phyloP scores from a whole-genome alignment of 2,888 invertebrate genomes.

The Lacanobia oleracea region DNA sequence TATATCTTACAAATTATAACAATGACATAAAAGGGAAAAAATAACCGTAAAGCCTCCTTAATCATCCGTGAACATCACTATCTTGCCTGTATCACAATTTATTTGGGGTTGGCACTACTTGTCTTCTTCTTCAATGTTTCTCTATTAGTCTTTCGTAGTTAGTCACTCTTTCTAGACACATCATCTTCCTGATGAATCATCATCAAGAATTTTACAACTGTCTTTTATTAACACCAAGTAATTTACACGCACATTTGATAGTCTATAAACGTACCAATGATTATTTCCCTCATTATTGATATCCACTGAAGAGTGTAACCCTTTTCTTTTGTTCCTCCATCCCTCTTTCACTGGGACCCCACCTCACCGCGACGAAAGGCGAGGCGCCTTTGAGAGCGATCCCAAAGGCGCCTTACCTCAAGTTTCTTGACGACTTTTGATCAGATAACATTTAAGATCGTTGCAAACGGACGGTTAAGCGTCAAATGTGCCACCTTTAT shows the following conservation, averaged over 20 bases:
- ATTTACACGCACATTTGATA: neutral
- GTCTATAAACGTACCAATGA: neutral
- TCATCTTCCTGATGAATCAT: neutral
- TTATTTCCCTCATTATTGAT: constrained; percentile 3
- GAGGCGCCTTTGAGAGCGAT: neutral
- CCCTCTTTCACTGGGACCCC: constrained; percentile 39
- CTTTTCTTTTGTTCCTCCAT: neutral
- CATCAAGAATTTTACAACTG: neutral
- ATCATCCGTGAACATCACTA: neutral
- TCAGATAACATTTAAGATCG: constrained; percentile 81
- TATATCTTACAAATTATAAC: neutral
- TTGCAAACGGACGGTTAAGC: constrained; percentile 74
- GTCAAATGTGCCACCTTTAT: constrained; percentile 76
- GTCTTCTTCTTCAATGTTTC: neutral
- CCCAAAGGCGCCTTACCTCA: constrained; percentile 64
- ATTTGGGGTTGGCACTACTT: too few relatives aligned
- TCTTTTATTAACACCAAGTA: neutral
- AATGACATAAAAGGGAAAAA: neutral
- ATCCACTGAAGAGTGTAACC: constrained; percentile 9
- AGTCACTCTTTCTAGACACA: neutral
- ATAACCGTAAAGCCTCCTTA: neutral
- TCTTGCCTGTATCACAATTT: neutral
- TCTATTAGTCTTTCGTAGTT: neutral
- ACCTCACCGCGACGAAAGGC: constrained; percentile 25
- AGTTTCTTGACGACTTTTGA: constrained; percentile 84